Conservation (phyloP, 2,797 vertebrate species). For the Pogonophryne albipinna region DNA sequence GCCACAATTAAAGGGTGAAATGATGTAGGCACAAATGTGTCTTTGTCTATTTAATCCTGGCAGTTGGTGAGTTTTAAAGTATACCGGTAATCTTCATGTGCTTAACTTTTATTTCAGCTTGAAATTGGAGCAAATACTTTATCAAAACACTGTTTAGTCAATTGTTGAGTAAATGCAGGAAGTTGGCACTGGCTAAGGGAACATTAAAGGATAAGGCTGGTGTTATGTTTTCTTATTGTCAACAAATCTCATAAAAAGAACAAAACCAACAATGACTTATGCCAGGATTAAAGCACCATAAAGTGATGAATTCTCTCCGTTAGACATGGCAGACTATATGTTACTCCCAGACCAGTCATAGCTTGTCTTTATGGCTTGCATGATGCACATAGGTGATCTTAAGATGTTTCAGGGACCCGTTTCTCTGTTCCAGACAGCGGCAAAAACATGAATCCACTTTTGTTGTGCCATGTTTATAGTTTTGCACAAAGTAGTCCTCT, state of each 20-base stretch:
- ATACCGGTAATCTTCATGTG: not conserved
- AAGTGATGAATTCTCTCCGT: not conserved
- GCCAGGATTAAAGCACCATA: not conserved
- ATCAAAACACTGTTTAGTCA: not conserved
- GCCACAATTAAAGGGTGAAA: constrained; percentile 27
- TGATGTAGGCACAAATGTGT: not conserved
- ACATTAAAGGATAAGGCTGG: not conserved
- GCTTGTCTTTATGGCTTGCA: not conserved
- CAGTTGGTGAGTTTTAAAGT: constrained; percentile 11
- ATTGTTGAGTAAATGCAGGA: not conserved
- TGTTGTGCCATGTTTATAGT: not conserved
- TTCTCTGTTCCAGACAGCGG: not conserved
- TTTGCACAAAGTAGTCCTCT: not conserved
- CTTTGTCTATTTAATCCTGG: constrained; percentile 8
- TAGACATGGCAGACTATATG: not conserved
- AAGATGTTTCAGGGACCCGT: not conserved
- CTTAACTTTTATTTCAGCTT: not conserved
- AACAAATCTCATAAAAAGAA: not conserved
- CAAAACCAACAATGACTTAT: not conserved
- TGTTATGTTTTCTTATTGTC: not conserved
- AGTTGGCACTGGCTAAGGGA: not conserved
- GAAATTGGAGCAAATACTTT: not conserved
- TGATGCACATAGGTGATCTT: not conserved
- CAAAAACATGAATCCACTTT: not conserved
- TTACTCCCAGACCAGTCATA: not conserved